phyloP scores from a whole-genome alignment of 2,797 vertebrate species.

The Megaceryle alcyon region DNA sequence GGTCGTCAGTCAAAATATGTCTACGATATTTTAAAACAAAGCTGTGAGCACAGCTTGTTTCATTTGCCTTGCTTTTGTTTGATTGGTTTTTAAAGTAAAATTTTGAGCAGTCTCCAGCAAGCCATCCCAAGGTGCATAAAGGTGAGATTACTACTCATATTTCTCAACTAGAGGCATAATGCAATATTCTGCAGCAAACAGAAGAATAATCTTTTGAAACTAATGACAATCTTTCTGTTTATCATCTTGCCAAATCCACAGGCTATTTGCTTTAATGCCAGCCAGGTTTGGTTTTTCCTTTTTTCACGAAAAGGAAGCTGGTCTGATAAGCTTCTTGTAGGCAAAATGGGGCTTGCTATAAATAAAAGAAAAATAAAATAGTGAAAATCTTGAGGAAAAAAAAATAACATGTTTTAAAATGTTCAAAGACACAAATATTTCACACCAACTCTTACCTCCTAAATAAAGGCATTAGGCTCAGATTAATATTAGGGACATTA shows the following conservation, averaged over 20 bases:
- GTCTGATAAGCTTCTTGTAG: background rate
- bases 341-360: background rate
- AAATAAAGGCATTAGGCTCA: background rate
- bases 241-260: slow-evolving; percentile 36
- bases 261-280: slow-evolving; percentile 34
- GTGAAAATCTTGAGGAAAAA: background rate
- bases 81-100: background rate
- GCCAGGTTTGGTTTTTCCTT: background rate
- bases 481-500: background rate
- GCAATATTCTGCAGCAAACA: background rate
- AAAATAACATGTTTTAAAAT: background rate
- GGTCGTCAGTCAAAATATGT: background rate
- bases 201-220: slow-evolving; percentile 8
- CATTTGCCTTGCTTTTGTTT: background rate
- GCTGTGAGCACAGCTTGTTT: background rate
- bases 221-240: background rate
- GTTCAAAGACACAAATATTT: background rate
- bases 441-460: background rate
- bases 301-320: background rate
- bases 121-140: background rate
- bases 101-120: background rate
- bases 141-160: background rate
- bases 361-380: background rate
- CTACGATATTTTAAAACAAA: background rate
- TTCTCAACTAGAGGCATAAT: slow-evolving; percentile 3